These are phyloP conservation scores for Euleptes europaea DNA, from an alignment of 2,113 vertebrate species.

Conservation along the genomic window DNA sequence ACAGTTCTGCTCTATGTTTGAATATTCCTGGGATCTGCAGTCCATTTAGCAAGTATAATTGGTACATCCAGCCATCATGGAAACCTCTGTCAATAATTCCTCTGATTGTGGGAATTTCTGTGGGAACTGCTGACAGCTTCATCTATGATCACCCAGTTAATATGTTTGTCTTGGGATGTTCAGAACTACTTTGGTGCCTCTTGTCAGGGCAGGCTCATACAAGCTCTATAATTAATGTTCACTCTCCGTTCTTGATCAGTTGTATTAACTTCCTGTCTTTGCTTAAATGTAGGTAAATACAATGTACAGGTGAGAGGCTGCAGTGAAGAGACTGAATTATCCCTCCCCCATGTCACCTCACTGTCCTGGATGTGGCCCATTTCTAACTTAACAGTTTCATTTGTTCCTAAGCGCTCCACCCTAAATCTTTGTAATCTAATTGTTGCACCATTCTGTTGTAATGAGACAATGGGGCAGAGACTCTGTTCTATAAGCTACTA, in stretches of 20 bases:
- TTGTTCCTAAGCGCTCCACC: neutral
- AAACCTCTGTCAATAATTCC: neutral
- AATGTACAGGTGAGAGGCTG: neutral
- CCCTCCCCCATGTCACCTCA: neutral
- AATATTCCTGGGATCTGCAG: neutral
- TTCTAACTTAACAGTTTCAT: neutral
- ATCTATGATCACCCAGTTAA: neutral
- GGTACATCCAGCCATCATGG: neutral
- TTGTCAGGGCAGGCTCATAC: neutral
- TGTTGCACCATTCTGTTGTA: slow-evolving; percentile 1
- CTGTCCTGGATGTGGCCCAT: neutral
- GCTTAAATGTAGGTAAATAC: neutral
- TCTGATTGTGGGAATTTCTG: neutral
- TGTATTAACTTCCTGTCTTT: slow-evolving; percentile 14
- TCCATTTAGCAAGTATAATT: neutral
- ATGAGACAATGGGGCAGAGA: neutral
- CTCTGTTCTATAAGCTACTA: neutral
- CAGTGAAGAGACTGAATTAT: neutral
- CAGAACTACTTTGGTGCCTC: neutral
- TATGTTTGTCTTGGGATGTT: neutral
- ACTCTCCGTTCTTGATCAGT: neutral
- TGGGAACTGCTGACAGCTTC: neutral
- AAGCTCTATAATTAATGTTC: neutral
- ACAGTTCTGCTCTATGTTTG: neutral
- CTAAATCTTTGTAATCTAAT: neutral